phyloP scores from a whole-genome alignment of 1,140 invertebrate species.

The Sitodiplosis mosellana region DNA sequence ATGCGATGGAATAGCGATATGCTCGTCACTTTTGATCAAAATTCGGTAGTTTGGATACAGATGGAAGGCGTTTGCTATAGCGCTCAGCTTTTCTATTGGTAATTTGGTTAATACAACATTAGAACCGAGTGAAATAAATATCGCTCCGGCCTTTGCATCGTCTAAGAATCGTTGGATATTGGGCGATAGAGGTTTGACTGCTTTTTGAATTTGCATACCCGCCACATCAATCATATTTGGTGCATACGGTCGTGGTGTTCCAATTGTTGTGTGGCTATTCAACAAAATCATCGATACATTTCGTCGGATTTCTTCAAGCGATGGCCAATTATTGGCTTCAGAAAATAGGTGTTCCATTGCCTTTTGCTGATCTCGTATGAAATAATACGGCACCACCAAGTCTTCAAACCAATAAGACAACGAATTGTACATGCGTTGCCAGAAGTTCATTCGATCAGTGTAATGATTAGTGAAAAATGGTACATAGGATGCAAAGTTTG shows the following conservation, averaged over 20 bases:
- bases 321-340: slow-evolving; percentile 5
- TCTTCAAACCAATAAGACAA: slow-evolving; percentile 2
- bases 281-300: slow-evolving; percentile 18
- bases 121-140: slow-evolving; percentile 42
- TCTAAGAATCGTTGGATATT: slow-evolving; percentile 39
- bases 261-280: slow-evolving; percentile 22
- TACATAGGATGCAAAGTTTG: slow-evolving; percentile 7
- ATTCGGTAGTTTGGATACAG: slow-evolving; percentile 32
- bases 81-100: slow-evolving; percentile 24
- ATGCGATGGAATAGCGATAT: slow-evolving; percentile 23
- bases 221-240: slow-evolving; percentile 16
- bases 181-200: slow-evolving; percentile 10
- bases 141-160: slow-evolving; percentile 35
- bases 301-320: slow-evolving; percentile 8
- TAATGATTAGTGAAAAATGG: slow-evolving; percentile 15
- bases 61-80: slow-evolving; percentile 29
- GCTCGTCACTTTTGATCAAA: slow-evolving; percentile 43
- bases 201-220: not conserved
- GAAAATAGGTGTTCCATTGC: slow-evolving; percentile 15
- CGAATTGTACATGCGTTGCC: slow-evolving; percentile 28
- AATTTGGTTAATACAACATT: slow-evolving; percentile 26
- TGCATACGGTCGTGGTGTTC: slow-evolving; percentile 15
- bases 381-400: slow-evolving; percentile 4
- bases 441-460: slow-evolving; percentile 29
- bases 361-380: slow-evolving; percentile 10